Conservation (phyloP, 2,888 invertebrate genomes). For the Aricia artaxerxes region DNA sequence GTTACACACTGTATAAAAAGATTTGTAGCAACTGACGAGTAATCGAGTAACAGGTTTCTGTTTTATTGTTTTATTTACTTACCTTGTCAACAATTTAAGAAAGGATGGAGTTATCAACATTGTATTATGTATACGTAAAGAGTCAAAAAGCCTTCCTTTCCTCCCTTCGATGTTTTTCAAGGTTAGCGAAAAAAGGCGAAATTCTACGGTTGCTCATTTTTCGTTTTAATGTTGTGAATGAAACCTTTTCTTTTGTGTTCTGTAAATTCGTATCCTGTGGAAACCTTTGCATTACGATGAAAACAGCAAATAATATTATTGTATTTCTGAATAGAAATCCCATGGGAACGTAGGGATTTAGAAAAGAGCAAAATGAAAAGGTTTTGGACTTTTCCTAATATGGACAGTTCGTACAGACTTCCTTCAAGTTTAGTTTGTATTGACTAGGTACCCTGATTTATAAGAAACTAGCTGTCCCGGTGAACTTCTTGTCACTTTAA, state of each 20-base stretch:
- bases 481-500: no score
- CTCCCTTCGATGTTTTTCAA: background rate
- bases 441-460: background rate
- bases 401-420: background rate
- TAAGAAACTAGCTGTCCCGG: no score
- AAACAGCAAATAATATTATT: conserved; percentile 11
- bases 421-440: background rate
- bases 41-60: no score
- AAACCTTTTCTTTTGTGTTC: conserved; percentile 9
- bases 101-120: background rate
- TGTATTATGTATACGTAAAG: background rate
- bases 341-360: background rate
- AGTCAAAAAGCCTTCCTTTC: background rate
- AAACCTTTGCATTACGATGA: background rate
- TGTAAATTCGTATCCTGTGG: background rate
- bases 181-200: background rate
- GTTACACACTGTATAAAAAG: no score
- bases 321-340: conserved; percentile 3
- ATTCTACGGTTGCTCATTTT: background rate
- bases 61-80: no score
- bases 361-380: conserved; percentile 5
- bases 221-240: conserved; percentile 13
- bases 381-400: background rate
- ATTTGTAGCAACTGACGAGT: no score
- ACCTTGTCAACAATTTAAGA: no score